Conservation (phyloP, 1,140 invertebrate genomes). For the Sitobion miscanthi region DNA sequence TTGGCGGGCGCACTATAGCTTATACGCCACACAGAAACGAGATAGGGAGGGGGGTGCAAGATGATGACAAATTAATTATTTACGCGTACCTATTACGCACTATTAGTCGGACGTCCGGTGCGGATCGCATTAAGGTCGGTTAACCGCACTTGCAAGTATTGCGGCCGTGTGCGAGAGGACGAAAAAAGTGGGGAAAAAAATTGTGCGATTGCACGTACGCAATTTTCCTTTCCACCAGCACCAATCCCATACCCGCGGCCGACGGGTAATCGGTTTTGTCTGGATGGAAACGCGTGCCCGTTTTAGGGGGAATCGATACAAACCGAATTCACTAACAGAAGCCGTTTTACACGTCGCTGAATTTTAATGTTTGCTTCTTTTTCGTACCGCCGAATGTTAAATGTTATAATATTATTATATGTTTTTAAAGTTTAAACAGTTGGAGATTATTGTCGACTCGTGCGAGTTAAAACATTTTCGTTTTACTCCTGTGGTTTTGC, state of each 20-base stretch:
- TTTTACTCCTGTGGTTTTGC: not conserved
- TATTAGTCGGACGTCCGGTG: not conserved
- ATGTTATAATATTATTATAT: not conserved
- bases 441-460: not conserved
- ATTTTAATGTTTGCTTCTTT: not conserved
- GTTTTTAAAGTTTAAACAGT: not conserved
- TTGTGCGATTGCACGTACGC: not conserved
- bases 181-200: not conserved
- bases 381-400: not conserved
- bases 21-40: not conserved
- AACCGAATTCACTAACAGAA: not conserved
- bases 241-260: not conserved
- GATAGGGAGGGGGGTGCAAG: not conserved
- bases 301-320: not conserved
- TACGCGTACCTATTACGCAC: not conserved
- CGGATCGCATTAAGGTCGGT: not conserved
- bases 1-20: not conserved
- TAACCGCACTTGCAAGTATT: not conserved
- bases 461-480: not conserved
- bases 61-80: slow-evolving; percentile 26
- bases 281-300: not conserved
- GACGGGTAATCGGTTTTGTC: not conserved
- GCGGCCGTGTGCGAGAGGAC: not conserved
- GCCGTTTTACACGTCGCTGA: not conserved
- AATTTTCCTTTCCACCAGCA: not conserved